phyloP scores from a whole-genome alignment of 2,888 invertebrate genomes.

The Dicycla oo region DNA sequence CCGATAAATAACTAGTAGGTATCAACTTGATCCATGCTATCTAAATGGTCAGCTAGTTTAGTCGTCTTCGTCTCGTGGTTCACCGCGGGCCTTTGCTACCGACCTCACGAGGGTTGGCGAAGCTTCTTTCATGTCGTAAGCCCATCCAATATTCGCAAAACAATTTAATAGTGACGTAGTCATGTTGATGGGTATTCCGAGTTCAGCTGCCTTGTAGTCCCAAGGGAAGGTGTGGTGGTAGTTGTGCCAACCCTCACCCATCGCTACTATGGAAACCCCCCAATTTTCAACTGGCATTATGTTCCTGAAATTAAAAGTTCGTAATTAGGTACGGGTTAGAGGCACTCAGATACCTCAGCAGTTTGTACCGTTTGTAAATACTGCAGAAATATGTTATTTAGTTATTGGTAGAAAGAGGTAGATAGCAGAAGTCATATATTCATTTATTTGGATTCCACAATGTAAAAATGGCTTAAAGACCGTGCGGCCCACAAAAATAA shows the following conservation, averaged over 20 bases:
- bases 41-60: conserved; percentile 10
- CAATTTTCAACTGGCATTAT: conserved; percentile 95
- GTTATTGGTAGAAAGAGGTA: too few relatives aligned
- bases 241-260: conserved; percentile 98
- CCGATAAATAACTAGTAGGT: background rate
- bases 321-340: background rate
- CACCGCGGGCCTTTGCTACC: conserved; percentile 90
- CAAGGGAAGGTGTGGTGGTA: conserved; percentile 98
- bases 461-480: too few relatives aligned
- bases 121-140: conserved; percentile 93
- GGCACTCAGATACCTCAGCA: background rate
- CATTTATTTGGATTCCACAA: too few relatives aligned
- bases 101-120: conserved; percentile 88
- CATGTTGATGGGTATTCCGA: conserved; percentile 93
- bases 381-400: background rate
- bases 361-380: background rate
- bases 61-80: conserved; percentile 50
- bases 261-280: conserved; percentile 92
- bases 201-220: conserved; percentile 97
- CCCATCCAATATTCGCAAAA: conserved; percentile 94
- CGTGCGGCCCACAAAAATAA: too few relatives aligned
- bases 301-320: conserved; percentile 85
- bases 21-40: background rate
- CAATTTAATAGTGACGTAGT: conserved; percentile 93
- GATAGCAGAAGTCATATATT: too few relatives aligned